Evolutionary conservation across 2,113 vertebrate genomes (phyloP).

Genomic region (Melanocharis versteri): DNA sequence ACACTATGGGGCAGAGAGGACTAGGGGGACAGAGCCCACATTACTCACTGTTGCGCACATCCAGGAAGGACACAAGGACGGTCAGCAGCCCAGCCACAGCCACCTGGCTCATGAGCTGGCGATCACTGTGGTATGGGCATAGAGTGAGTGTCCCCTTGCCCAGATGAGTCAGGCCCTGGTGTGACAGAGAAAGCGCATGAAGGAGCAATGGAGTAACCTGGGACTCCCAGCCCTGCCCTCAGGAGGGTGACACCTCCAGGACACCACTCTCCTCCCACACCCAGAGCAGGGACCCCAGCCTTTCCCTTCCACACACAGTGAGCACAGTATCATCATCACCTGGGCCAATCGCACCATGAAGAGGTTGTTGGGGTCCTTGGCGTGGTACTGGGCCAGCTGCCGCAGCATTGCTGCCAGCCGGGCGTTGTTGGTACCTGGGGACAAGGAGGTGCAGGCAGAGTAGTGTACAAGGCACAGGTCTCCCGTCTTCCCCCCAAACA

Average conservation of each 20-base stretch:
- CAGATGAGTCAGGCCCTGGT: constrained; percentile 93
- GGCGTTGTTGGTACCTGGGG: constrained; percentile 93
- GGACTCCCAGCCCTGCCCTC: not conserved
- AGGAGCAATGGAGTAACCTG: rapidly evolving
- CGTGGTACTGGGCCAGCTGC: constrained; percentile 96
- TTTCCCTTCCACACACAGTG: rapidly evolving
- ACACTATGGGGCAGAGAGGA: rapidly evolving
- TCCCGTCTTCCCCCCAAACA: rapidly evolving
- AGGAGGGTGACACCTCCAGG: not conserved
- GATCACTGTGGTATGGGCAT: constrained; percentile 98
- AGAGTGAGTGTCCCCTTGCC: constrained; percentile 97
- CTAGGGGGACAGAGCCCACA: rapidly evolving
- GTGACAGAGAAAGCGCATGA: not conserved
- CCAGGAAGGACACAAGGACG: constrained; percentile 94
- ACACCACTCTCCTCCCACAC: not conserved
- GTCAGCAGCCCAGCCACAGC: constrained; percentile 94
- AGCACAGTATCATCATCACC: constrained; percentile 59
- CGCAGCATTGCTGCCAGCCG: constrained; percentile 95
- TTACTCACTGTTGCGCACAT: constrained; percentile 96
- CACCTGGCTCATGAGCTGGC: constrained; percentile 99
- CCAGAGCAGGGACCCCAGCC: not conserved
- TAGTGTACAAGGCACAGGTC: rapidly evolving
- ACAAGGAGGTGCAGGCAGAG: not conserved
- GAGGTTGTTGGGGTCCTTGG: constrained; percentile 98
- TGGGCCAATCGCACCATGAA: constrained; percentile 98